Evolutionary conservation across 1,140 invertebrate genomes (phyloP).

Genomic region (Drosophila parabipectinata): DNA sequence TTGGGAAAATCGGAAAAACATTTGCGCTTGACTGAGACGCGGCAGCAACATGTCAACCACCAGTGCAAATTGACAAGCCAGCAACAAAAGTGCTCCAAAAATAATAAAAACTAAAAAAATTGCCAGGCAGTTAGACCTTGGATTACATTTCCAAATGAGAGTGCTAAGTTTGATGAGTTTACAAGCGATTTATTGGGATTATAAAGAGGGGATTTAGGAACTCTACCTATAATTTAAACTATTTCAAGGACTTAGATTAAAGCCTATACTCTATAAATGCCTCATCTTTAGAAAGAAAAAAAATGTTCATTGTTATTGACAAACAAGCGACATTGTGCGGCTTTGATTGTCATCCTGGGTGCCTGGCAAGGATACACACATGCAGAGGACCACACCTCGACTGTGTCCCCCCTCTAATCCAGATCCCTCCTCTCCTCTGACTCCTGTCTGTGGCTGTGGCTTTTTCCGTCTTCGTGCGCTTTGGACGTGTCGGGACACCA

Average conservation of each 20-base stretch:
- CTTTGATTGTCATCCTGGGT: slow-evolving; percentile 64
- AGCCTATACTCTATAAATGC: background rate
- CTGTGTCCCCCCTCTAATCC: slow-evolving; percentile 16
- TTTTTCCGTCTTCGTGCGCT: slow-evolving; percentile 63
- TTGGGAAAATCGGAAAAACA: slow-evolving; percentile 24
- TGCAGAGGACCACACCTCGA: slow-evolving; percentile 36
- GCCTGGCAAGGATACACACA: slow-evolving; percentile 22
- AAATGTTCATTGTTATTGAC: slow-evolving; percentile 68
- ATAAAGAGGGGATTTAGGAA: too few relatives aligned
- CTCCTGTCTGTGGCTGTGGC: slow-evolving; percentile 34
- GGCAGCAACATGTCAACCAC: slow-evolving; percentile 38
- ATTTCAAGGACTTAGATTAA: background rate
- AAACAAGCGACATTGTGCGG: slow-evolving; percentile 74
- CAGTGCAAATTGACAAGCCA: slow-evolving; percentile 50
- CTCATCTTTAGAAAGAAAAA: slow-evolving; percentile 4
- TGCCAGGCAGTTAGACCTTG: slow-evolving; percentile 14
- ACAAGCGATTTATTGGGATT: slow-evolving; percentile 19
- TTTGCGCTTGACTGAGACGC: slow-evolving; percentile 24
- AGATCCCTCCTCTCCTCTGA: background rate
- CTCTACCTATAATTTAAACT: too few relatives aligned
- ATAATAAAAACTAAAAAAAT: slow-evolving; percentile 12
- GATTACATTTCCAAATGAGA: slow-evolving; percentile 59
- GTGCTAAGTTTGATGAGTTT: slow-evolving; percentile 43
- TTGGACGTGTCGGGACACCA: slow-evolving; percentile 74
- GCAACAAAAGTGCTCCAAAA: slow-evolving; percentile 9